These are phyloP conservation scores for Rhodinocichla rosea DNA, from an alignment of 2,113 vertebrate genomes.

Conservation along the genomic window DNA sequence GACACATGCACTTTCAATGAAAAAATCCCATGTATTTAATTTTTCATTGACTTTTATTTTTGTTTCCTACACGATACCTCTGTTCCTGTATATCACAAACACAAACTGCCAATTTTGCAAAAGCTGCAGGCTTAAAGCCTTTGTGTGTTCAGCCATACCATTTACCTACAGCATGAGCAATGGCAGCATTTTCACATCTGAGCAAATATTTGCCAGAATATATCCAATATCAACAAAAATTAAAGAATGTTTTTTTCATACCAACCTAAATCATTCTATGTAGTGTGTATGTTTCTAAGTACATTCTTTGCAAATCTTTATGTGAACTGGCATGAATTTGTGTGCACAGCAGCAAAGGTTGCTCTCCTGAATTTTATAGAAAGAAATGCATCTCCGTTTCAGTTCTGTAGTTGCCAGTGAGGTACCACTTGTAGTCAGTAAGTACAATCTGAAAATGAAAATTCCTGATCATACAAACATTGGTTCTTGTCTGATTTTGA, in stretches of 20 bases:
- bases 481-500: background rate
- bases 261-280: background rate
- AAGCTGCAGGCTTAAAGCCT: slow-evolving; percentile 35
- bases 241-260: background rate
- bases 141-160: background rate
- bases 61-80: background rate
- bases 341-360: background rate
- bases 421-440: background rate
- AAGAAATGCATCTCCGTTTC: background rate
- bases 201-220: background rate
- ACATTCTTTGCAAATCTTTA: background rate
- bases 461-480: background rate
- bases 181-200: slow-evolving; percentile 69
- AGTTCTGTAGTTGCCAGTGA: background rate
- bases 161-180: slow-evolving; percentile 60
- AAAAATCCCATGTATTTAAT: background rate
- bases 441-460: background rate
- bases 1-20: slow-evolving; percentile 58
- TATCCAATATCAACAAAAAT: background rate
- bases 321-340: background rate
- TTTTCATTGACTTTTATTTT: slow-evolving; percentile 18
- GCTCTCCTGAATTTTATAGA: background rate
- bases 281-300: background rate
- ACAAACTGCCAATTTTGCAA: background rate
- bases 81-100: background rate